These are phyloP conservation scores for Pyxicephalus adspersus DNA, from an alignment of 2,113 vertebrate species.

Conservation along the genomic window DNA sequence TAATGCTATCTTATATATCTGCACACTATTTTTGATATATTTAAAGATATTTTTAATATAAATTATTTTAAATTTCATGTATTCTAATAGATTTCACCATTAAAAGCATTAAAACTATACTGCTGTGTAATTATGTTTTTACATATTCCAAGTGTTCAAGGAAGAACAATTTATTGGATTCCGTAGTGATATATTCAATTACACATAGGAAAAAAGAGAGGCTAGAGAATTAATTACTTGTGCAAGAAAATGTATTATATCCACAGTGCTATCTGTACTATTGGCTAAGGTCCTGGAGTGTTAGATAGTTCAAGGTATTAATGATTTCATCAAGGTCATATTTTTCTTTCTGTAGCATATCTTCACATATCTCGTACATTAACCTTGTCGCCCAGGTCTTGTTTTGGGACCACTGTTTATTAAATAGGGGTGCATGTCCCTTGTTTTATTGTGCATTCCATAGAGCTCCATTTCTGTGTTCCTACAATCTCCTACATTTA, in stretches of 20 bases:
- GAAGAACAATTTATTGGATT: not conserved
- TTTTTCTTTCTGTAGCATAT: constrained; percentile 9
- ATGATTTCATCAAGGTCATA: constrained; percentile 40
- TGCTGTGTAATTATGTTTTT: no score
- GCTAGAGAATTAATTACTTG: not conserved
- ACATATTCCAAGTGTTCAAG: no score
- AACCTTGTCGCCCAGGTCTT: constrained; percentile 22
- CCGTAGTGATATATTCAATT: not conserved
- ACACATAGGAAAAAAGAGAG: not conserved
- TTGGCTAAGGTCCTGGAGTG: not conserved
- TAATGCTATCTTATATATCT: no score
- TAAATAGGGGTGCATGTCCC: not conserved
- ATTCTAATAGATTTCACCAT: no score
- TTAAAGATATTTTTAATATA: no score
- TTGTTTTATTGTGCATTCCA: not conserved
- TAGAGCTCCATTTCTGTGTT: not conserved
- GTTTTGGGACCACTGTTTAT: constrained; percentile 2
- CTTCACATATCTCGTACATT: constrained; percentile 2
- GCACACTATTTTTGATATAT: no score
- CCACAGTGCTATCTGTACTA: not conserved
- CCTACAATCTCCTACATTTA: constrained; percentile 1
- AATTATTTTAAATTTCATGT: no score
- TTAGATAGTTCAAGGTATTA: not conserved
- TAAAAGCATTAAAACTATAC: no score
- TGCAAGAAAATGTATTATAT: constrained; percentile 1